These are phyloP conservation scores for Colletes latitarsis DNA, from an alignment of 1,140 invertebrate species.

Conservation along the genomic window DNA sequence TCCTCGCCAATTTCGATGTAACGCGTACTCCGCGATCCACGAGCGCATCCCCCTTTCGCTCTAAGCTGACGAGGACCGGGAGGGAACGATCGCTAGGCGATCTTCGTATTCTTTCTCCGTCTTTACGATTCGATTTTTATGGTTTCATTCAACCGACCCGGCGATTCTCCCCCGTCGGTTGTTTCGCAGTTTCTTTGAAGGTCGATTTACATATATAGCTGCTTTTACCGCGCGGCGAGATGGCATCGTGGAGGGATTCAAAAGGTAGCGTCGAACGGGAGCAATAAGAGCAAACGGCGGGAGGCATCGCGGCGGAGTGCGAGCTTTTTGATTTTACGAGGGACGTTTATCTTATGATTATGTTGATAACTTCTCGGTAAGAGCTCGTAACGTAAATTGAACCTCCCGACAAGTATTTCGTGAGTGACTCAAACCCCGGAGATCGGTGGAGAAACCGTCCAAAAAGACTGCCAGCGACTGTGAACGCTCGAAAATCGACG, in stretches of 20 bases:
- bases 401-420: slow-evolving; percentile 40
- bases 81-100: too few relatives aligned
- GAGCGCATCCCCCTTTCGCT: too few relatives aligned
- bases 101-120: neutral
- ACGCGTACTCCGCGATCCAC: neutral
- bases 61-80: too few relatives aligned
- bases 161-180: slow-evolving; percentile 7
- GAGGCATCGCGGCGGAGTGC: slow-evolving; percentile 29
- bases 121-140: slow-evolving; percentile 11
- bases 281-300: slow-evolving; percentile 7
- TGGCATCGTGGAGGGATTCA: neutral
- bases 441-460: neutral
- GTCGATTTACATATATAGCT: slow-evolving; percentile 1
- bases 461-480: slow-evolving; percentile 1
- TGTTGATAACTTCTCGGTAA: slow-evolving; percentile 65
- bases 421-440: slow-evolving; percentile 18
- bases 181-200: neutral
- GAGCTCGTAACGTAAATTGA: slow-evolving; percentile 60
- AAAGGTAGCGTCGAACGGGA: slow-evolving; percentile 21
- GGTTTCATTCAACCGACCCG: slow-evolving; percentile 13
- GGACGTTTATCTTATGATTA: slow-evolving; percentile 62
- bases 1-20: slow-evolving; percentile 38
- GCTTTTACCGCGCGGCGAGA: too few relatives aligned
- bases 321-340: slow-evolving; percentile 65
- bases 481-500: slow-evolving; percentile 32